Percentiles rank a stretch among this genome's conserved stretches.
These are phyloP conservation scores for Fistularia tabacaria DNA, from an alignment of 2,797 vertebrate genomes.

Conservation along the genomic window DNA sequence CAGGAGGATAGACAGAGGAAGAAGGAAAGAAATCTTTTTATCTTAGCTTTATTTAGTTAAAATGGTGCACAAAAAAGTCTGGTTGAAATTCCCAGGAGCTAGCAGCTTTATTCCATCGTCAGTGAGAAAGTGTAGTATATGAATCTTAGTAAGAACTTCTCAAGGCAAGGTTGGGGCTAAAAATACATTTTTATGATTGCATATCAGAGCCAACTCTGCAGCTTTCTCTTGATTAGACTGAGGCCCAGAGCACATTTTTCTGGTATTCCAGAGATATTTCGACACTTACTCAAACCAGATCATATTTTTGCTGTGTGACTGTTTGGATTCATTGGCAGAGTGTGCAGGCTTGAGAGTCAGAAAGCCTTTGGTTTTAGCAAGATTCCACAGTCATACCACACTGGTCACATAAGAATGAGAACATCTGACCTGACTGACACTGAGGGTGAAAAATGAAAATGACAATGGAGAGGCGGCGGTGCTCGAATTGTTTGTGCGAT, in stretches of 20 bases:
- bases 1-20: slow-evolving; percentile 35
- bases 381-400: slow-evolving; percentile 56
- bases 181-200: slow-evolving; percentile 73
- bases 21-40: slow-evolving; percentile 12
- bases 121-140: slow-evolving; percentile 33
- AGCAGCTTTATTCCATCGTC: slow-evolving; percentile 54
- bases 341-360: slow-evolving; percentile 34
- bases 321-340: slow-evolving; percentile 62
- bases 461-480: neutral
- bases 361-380: slow-evolving; percentile 61
- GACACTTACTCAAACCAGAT: slow-evolving; percentile 74
- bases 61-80: slow-evolving; percentile 42
- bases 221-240: slow-evolving; percentile 61
- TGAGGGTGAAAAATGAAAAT: slow-evolving; percentile 16
- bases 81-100: slow-evolving; percentile 45
- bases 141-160: slow-evolving; percentile 58
- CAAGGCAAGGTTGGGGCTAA: slow-evolving; percentile 66
- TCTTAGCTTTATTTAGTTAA: slow-evolving; percentile 34
- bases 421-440: slow-evolving; percentile 38
- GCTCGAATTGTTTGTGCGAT: slow-evolving; percentile 2
- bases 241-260: slow-evolving; percentile 64
- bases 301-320: slow-evolving; percentile 61
- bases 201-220: slow-evolving; percentile 61
- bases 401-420: slow-evolving; percentile 57
- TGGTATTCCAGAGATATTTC: slow-evolving; percentile 71